These are phyloP conservation scores for Tadarida brasiliensis DNA, from an alignment of 2,797 vertebrate genomes.

Conservation along the genomic window DNA sequence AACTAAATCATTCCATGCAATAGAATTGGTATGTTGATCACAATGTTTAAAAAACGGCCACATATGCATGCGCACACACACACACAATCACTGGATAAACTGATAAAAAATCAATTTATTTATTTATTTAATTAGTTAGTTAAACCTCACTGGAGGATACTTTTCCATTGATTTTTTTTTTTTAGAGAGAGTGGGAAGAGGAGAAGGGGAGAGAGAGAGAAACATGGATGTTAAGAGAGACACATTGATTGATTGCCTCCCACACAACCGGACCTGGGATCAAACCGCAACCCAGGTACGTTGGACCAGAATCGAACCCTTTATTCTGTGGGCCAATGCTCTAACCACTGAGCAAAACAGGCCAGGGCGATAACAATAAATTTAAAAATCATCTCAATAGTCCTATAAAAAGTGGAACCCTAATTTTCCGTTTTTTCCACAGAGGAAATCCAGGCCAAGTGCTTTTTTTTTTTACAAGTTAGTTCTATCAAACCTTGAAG, in stretches of 20 bases:
- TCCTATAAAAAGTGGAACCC: neutral
- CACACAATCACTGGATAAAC: neutral
- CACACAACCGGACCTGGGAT: no score
- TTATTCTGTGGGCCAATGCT: no score
- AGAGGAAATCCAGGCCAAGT: neutral
- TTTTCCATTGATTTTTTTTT: no score
- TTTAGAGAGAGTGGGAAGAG: no score
- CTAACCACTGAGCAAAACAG: no score
- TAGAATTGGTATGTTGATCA: neutral
- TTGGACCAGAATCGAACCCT: no score
- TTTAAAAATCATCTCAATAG: neutral
- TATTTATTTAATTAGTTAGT: no score
- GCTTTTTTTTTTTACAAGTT: constrained; percentile 35
- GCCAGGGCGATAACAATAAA: neutral
- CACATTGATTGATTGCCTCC: no score
- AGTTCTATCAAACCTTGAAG: neutral
- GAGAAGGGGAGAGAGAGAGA: no score
- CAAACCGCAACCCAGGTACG: no score
- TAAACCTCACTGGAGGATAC: no score
- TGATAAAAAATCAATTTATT: neutral
- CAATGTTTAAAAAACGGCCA: neutral
- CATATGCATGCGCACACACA: neutral
- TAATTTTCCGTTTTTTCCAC: neutral
- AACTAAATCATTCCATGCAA: neutral
- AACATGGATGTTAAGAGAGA: no score